Percentiles rank a stretch among this genome's conserved stretches.
Evolutionary conservation across 37 sponge, comb jelly and placozoan genomes (phyloP).

Genomic region (Tethya wilhelma): DNA sequence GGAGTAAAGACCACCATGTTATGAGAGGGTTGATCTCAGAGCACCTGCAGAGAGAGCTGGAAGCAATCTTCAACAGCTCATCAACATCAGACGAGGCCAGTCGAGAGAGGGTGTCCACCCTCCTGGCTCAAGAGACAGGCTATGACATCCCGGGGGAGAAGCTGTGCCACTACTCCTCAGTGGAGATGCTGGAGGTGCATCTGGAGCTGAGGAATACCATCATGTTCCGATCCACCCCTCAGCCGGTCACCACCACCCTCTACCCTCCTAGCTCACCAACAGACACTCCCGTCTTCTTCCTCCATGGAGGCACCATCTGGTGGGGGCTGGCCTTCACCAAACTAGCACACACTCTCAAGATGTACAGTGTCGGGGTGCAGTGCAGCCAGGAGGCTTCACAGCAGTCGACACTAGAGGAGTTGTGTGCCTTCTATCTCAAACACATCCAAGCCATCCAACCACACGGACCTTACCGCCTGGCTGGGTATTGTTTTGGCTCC

Average conservation of each 20-base stretch:
- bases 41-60: neutral
- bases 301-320: conserved; percentile 9
- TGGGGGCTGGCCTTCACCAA: conserved; percentile 6
- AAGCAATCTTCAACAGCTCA: neutral
- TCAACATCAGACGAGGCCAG: neutral
- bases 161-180: neutral
- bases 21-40: no score
- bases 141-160: neutral
- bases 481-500: conserved; percentile 47
- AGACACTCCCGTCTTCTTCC: neutral
- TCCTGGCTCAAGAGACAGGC: neutral
- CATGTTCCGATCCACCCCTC: neutral
- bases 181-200: neutral
- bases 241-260: neutral
- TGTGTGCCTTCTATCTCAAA: conserved; percentile 1
- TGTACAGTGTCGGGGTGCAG: conserved; percentile 15
- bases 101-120: neutral
- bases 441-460: conserved; percentile 22
- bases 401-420: conserved; percentile 2
- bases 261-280: neutral
- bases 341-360: neutral
- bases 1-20: no score
- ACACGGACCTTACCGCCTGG: conserved; percentile 18
- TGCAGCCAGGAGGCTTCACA: neutral
- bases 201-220: conserved; percentile 2